These are phyloP conservation scores for Todus mexicanus DNA, from an alignment of 2,797 vertebrate species.

Conservation along the genomic window DNA sequence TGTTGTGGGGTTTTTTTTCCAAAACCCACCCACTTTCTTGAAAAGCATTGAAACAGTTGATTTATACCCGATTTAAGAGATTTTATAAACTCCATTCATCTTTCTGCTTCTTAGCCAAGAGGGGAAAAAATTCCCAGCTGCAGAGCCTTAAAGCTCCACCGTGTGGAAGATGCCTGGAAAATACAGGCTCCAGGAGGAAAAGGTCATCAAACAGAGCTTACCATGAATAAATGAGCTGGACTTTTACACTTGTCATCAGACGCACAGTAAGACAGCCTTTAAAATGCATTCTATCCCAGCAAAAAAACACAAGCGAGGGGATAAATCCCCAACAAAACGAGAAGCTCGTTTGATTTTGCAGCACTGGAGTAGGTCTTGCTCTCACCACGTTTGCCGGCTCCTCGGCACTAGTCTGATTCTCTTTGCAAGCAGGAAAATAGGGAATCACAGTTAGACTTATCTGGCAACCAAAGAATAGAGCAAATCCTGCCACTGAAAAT, in stretches of 20 bases:
- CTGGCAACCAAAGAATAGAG: neutral
- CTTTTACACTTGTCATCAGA: neutral
- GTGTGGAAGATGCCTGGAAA: neutral
- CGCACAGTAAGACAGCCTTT: neutral
- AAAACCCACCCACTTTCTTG: neutral
- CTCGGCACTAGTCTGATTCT: neutral
- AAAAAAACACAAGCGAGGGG: neutral
- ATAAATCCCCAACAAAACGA: neutral
- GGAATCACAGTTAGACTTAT: neutral
- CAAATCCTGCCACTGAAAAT: neutral
- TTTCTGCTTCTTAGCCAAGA: neutral
- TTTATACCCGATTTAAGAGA: neutral
- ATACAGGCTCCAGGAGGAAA: neutral
- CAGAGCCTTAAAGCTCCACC: constrained; percentile 36
- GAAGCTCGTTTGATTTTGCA: neutral
- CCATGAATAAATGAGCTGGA: accelerated
- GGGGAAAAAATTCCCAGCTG: neutral
- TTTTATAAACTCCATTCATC: neutral
- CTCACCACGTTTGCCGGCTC: neutral
- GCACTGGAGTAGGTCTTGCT: neutral
- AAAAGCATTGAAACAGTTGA: neutral
- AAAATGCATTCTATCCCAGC: neutral
- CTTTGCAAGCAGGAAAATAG: neutral
- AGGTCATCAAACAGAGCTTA: neutral
- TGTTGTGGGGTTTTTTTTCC: neutral